These are phyloP conservation scores for Sturnira hondurensis DNA, from an alignment of 2,113 vertebrate species.

Conservation along the genomic window DNA sequence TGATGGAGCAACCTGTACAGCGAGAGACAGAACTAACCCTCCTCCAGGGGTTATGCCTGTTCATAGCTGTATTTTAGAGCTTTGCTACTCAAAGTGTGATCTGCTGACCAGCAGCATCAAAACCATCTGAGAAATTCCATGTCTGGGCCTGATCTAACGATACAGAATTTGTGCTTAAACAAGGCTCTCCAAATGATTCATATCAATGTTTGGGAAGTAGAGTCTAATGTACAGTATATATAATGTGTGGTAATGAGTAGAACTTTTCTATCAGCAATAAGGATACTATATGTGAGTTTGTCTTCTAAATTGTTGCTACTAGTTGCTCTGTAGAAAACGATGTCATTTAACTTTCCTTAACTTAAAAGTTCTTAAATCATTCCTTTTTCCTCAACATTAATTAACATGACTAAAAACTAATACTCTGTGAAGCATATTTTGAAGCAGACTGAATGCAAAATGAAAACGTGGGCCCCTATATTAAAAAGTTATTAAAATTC, in stretches of 20 bases:
- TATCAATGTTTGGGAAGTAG: background rate
- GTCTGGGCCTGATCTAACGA: background rate
- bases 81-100: background rate
- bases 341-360: background rate
- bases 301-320: background rate
- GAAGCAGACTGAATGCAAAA: too few species aligned
- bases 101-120: background rate
- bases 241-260: background rate
- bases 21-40: background rate
- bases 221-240: background rate
- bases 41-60: background rate
- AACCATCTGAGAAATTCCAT: background rate
- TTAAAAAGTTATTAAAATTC: too few species aligned
- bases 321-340: background rate
- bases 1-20: too few species aligned
- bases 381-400: too few species aligned
- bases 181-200: background rate
- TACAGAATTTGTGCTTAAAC: background rate
- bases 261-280: background rate
- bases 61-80: background rate
- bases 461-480: too few species aligned
- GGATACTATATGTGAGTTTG: background rate
- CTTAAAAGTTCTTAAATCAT: too few species aligned
- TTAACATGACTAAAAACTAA: too few species aligned
- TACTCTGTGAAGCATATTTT: too few species aligned